Evolutionary conservation across 64 coral and sea anemone genomes (phyloP).

Genomic region (Pachyseris speciosa): DNA sequence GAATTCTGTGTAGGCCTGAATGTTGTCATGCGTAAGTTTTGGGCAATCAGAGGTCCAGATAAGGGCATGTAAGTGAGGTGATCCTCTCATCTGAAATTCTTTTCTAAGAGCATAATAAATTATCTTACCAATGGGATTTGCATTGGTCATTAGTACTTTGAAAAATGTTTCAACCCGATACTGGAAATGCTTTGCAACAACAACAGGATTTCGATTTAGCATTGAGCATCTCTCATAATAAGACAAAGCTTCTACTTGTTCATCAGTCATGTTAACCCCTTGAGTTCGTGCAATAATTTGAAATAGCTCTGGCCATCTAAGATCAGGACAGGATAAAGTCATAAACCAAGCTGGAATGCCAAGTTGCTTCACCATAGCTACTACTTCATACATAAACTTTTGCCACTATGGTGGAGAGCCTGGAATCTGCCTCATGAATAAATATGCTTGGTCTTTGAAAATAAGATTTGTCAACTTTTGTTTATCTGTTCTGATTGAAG

Average conservation of each 20-base stretch:
- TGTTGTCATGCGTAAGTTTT: conserved; percentile 4
- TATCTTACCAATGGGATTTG: background rate
- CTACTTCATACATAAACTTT: conserved; percentile 30
- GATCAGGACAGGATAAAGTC: conserved; percentile 37
- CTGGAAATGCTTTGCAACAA: conserved; percentile 28
- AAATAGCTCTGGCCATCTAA: conserved; percentile 29
- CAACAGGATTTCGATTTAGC: conserved; percentile 14
- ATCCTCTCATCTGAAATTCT: conserved; percentile 14
- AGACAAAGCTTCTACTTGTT: background rate
- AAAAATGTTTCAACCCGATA: conserved; percentile 3
- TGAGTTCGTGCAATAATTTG: background rate
- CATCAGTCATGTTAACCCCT: conserved; percentile 6
- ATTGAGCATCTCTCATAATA: conserved; percentile 34
- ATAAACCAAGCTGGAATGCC: conserved; percentile 41
- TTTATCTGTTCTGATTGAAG: conserved; percentile 13
- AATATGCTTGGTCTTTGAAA: conserved; percentile 54
- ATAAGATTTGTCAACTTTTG: conserved; percentile 33
- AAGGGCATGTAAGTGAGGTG: conserved; percentile 8
- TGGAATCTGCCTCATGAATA: conserved; percentile 13
- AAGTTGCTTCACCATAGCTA: conserved; percentile 43
- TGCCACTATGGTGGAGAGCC: conserved; percentile 22
- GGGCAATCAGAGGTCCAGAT: conserved; percentile 8
- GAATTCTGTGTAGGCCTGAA: background rate
- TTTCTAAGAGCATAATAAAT: conserved; percentile 19
- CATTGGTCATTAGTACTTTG: background rate